A percentile compares a stretch with the other conserved stretches of the same genome.
Conservation (phyloP, 1,140 invertebrate genomes). For the Pogonognathellus flavescens region DNA sequence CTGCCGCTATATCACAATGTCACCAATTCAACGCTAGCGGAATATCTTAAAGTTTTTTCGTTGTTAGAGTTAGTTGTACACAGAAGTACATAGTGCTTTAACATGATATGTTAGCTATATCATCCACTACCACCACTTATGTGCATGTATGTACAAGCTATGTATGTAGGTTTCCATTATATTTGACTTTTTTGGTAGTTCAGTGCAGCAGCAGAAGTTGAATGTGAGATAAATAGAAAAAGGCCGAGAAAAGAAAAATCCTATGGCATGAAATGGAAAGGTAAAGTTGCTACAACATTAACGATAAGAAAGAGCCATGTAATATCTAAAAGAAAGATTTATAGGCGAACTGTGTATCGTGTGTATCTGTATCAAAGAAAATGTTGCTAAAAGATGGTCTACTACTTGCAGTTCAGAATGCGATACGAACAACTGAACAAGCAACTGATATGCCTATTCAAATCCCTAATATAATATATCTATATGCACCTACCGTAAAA, state of each 20-base stretch:
- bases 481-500: no score
- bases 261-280: conserved; percentile 22
- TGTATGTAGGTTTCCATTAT: conserved; percentile 26
- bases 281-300: conserved; percentile 49
- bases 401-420: conserved; percentile 25
- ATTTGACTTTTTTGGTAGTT: neutral
- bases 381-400: conserved; percentile 39
- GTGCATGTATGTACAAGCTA: neutral
- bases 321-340: conserved; percentile 46
- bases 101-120: conserved; percentile 24
- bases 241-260: neutral
- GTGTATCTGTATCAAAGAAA: conserved; percentile 28
- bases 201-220: conserved; percentile 2
- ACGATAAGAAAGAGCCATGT: conserved; percentile 49
- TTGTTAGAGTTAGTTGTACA: neutral
- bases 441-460: neutral
- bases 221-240: conserved; percentile 14
- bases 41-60: conserved; percentile 13
- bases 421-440: neutral
- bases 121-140: conserved; percentile 1
- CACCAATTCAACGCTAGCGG: no score
- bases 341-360: conserved; percentile 43
- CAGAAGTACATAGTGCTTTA: neutral
- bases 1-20: no score
- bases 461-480: no score